Evolutionary conservation across 2,888 invertebrate species (phyloP), one percentile per base, ranked within the genome.

Genomic region (Drosophila barbarae): DNA sequence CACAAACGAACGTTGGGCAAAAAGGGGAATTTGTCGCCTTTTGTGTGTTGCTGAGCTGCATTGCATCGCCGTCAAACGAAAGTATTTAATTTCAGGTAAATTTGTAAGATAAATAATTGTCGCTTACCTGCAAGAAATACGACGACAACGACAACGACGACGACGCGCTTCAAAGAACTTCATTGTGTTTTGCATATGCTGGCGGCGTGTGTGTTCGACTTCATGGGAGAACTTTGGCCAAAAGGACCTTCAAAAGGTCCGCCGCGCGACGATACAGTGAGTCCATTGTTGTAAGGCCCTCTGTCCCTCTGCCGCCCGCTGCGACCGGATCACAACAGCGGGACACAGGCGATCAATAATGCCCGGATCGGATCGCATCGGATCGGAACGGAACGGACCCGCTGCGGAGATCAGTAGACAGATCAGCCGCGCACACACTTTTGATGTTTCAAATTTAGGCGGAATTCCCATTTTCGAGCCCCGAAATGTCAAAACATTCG

Each of bases 81-180:
- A 70, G 85, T 83, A 85, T 83, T 83, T 85, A 83, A 83, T 83
- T 83, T 83, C 82, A 85, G 78, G 77, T 82, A 82, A 82, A 84
- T 81, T 81, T 81, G 82, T 81, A 82, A 84, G 82, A 84, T 84
- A 81, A 81, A 84, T 84, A 80, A 80, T 81, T 80, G 80, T 80
- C 81, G 71, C 77, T 84, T 83, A 83, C 78, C 74, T 73, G 83
- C 78, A 64, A 46, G 58, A 42, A 60, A 60, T 39, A 46, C 54
- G 46, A 55, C 35, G 21, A 47, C 57, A 13, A 55, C 44, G 35
- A 30, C 47, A n/a, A 57, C 60, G 58, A 39, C 42, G 32, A 54
- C 55, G 72, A 65, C 63, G 75, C 76, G 83, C 79, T 79, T 83
- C 79, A 80, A 79, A 79, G 79, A 79, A 79, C 78, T 77, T 81